phyloP scores from a whole-genome alignment of 92 coral and sea anemone genomes.

The Virgularia gustaviana region DNA sequence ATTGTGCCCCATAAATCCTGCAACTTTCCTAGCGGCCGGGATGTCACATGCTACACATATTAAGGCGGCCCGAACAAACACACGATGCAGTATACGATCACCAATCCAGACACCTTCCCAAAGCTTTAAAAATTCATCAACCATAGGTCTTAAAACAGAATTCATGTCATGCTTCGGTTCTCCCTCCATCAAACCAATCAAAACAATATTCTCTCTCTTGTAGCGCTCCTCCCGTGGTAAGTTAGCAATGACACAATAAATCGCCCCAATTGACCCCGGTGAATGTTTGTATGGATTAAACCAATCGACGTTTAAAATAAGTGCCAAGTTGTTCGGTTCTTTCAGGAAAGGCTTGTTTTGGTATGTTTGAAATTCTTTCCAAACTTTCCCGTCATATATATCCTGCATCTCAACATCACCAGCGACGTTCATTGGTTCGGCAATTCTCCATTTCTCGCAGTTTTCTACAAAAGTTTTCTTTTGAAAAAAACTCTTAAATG shows the following conservation, averaged over 20 bases:
- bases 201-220: slow-evolving; percentile 54
- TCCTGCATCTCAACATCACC: not conserved
- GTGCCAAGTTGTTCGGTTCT: slow-evolving; percentile 26
- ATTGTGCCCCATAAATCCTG: slow-evolving; percentile 65
- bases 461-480: slow-evolving; percentile 51
- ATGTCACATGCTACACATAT: slow-evolving; percentile 63
- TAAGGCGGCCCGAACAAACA: not conserved
- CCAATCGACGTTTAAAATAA: slow-evolving; percentile 63
- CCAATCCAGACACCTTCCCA: slow-evolving; percentile 25
- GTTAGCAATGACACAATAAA: slow-evolving; percentile 48
- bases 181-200: slow-evolving; percentile 59
- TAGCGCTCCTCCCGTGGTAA: slow-evolving; percentile 58
- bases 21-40: slow-evolving; percentile 64
- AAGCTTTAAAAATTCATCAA: slow-evolving; percentile 36
- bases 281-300: slow-evolving; percentile 62
- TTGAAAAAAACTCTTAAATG: slow-evolving; percentile 31
- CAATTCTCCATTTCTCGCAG: slow-evolving; percentile 52
- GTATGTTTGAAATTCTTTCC: not conserved
- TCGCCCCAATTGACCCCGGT: slow-evolving; percentile 63
- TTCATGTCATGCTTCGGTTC: slow-evolving; percentile 65
- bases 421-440: not conserved
- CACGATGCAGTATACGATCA: not conserved
- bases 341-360: slow-evolving; percentile 1
- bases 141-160: slow-evolving; percentile 53
- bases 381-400: not conserved